These are phyloP conservation scores for Atopsyche davidsoni DNA, from an alignment of 1,140 invertebrate species.

Conservation along the genomic window DNA sequence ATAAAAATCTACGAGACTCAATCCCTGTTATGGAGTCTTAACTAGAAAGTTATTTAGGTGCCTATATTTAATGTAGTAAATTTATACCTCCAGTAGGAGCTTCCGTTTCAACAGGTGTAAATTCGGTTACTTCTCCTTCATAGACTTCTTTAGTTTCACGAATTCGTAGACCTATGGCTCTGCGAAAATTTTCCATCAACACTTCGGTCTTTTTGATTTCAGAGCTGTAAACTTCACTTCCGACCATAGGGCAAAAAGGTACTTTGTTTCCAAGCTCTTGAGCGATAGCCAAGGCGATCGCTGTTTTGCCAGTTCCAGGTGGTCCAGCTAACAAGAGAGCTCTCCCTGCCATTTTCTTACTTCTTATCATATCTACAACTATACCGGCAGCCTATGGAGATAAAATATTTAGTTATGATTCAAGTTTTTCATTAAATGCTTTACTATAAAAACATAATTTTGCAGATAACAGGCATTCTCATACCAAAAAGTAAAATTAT, in stretches of 20 bases:
- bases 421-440: background rate
- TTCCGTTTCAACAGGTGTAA: conserved; percentile 96
- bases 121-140: conserved; percentile 98
- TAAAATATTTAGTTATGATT: conserved; percentile 6
- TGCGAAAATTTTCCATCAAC: conserved; percentile 97
- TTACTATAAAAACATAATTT: no score
- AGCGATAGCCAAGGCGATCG: conserved; percentile 94
- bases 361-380: conserved; percentile 93
- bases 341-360: conserved; percentile 97
- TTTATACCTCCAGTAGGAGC: conserved; percentile 75
- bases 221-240: conserved; percentile 97
- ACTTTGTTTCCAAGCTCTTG: conserved; percentile 97
- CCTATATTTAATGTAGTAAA: no score
- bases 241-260: conserved; percentile 99
- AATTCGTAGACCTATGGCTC: conserved; percentile 93
- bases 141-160: conserved; percentile 99
- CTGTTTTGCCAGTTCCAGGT: conserved; percentile 98
- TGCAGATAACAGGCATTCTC: no score
- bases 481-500: no score
- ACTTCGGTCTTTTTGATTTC: conserved; percentile 99
- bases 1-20: no score
- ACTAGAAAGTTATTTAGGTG: no score
- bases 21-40: no score
- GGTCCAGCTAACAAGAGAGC: conserved; percentile 94
- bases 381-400: conserved; percentile 85